Evolutionary conservation across 2,113 vertebrate species (phyloP).

Genomic region (Chloropsis cyanopogon): DNA sequence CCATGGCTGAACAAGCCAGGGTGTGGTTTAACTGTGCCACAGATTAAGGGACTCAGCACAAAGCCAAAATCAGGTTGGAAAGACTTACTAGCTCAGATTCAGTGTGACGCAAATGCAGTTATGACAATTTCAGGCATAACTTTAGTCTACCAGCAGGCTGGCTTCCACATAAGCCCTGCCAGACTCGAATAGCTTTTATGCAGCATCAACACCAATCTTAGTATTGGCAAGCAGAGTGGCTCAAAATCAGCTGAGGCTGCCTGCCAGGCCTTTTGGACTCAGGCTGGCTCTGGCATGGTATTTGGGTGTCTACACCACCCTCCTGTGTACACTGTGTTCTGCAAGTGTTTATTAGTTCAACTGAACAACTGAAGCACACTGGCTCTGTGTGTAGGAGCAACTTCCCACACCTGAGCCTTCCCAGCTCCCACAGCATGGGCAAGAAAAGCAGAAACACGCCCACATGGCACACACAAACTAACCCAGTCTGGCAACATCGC

Average conservation of each 20-base stretch:
- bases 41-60: background rate
- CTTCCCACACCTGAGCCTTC: background rate
- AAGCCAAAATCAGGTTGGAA: slow-evolving; percentile 7
- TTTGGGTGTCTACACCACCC: background rate
- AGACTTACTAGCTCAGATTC: background rate
- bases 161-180: background rate
- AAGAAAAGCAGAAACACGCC: background rate
- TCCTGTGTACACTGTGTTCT: background rate
- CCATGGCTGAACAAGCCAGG: background rate
- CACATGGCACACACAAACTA: background rate
- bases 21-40: slow-evolving; percentile 29
- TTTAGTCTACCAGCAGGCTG: background rate
- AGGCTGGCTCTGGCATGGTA: background rate
- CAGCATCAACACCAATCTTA: background rate
- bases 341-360: background rate
- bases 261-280: slow-evolving; percentile 15
- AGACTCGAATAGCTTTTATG: background rate
- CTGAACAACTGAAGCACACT: background rate
- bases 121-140: background rate
- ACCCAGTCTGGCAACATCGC: background rate
- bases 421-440: background rate
- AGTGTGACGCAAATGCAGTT: background rate
- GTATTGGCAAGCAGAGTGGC: background rate
- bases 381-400: background rate
- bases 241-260: background rate